Evolutionary conservation across 1,140 invertebrate species (phyloP).

Genomic region (Meloidogyne exigua): DNA sequence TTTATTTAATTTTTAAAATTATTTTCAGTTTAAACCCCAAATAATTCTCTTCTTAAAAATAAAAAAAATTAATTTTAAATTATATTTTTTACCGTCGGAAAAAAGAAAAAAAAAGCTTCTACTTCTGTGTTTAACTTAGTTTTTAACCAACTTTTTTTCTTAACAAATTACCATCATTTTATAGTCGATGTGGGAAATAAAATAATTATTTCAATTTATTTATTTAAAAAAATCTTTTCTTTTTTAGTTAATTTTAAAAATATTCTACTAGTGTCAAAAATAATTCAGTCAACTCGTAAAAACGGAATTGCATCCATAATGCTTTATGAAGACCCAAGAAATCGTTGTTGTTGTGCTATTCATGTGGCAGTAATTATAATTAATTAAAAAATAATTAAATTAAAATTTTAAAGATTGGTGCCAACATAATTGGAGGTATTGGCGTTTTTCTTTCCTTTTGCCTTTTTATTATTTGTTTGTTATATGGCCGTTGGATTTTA

Average conservation of each 20-base stretch:
- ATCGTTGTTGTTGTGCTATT: conserved; percentile 30
- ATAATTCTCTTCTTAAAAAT: too few relatives aligned
- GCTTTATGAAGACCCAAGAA: conserved; percentile 25
- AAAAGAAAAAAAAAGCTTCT: too few relatives aligned
- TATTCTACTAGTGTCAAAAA: conserved; percentile 6
- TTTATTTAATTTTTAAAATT: too few relatives aligned
- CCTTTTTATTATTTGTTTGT: conserved; percentile 7
- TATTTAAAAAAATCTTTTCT: not conserved
- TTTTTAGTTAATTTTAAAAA: not conserved
- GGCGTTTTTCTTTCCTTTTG: conserved; percentile 5
- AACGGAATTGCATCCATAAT: not conserved
- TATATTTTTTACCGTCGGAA: too few relatives aligned
- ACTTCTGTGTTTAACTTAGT: too few relatives aligned
- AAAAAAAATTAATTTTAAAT: too few relatives aligned
- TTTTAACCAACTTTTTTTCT: not conserved
- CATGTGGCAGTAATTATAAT: not conserved
- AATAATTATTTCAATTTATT: not conserved
- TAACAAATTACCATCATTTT: not conserved
- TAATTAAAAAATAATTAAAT: conserved; percentile 1
- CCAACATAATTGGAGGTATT: not conserved
- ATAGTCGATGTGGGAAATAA: not conserved
- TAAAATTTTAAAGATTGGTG: conserved; percentile 10
- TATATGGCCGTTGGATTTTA: conserved; percentile 11
- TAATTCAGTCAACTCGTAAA: not conserved
- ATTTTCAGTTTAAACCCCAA: too few relatives aligned